A percentile compares a stretch with the other conserved stretches of the same genome.
Conservation (phyloP, 2,888 invertebrate genomes). For the Polymixis lichenea region DNA sequence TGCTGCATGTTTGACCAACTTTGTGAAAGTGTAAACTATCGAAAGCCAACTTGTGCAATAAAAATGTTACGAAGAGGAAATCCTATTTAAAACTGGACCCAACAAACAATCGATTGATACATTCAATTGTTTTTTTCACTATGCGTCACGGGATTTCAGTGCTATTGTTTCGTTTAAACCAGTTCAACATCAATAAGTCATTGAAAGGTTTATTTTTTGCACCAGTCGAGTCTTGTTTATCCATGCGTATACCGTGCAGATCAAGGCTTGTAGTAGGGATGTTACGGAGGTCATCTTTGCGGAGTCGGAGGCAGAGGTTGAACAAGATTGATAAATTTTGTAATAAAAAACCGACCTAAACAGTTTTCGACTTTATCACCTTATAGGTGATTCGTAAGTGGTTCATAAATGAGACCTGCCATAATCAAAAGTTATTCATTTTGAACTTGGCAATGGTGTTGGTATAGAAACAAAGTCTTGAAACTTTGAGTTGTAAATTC, state of each 20-base stretch:
- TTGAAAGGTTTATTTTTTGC: constrained; percentile 40
- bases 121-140: constrained; percentile 45
- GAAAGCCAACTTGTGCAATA: constrained; percentile 31
- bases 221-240: constrained; percentile 21
- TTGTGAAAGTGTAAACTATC: constrained; percentile 16
- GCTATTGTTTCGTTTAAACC: constrained; percentile 37
- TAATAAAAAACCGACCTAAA: too few relatives aligned
- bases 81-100: constrained; percentile 11
- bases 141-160: constrained; percentile 31
- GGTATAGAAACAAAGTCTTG: not conserved
- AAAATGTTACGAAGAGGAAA: constrained; percentile 34
- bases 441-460: not conserved
- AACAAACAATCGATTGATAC: constrained; percentile 16
- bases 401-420: not conserved
- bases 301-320: too few relatives aligned
- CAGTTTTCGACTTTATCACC: too few relatives aligned
- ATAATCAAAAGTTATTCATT: not conserved
- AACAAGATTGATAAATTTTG: too few relatives aligned
- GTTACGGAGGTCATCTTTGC: not conserved
- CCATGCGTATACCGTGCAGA: constrained; percentile 24
- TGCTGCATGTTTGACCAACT: not conserved
- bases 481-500: not conserved
- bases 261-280: constrained; percentile 40
- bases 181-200: constrained; percentile 13
- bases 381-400: too few relatives aligned